Evolutionary conservation across 2,113 vertebrate genomes (phyloP).

Genomic region (Phycodurus eques): DNA sequence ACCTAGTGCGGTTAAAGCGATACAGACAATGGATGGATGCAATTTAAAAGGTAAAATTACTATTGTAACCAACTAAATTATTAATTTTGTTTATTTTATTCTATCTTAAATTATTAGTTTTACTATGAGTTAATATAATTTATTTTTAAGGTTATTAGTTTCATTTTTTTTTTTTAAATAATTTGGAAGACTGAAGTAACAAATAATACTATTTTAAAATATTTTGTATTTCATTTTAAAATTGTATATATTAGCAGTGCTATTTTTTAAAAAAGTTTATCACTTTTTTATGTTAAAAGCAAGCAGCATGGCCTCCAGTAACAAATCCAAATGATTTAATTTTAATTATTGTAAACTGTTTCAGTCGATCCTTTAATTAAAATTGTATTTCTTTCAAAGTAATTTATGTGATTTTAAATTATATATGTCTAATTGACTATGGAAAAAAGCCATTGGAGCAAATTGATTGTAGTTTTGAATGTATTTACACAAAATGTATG

Average conservation of each 20-base stretch:
- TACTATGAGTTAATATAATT: no score
- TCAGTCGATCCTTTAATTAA: background rate
- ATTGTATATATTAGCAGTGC: background rate
- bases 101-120: background rate
- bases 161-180: no score
- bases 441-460: background rate
- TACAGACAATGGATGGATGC: no score
- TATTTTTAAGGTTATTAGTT: no score
- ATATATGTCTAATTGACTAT: no score
- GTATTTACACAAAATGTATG: conserved; percentile 64
- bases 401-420: no score
- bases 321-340: background rate
- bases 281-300: background rate
- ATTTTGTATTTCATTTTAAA: background rate
- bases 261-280: background rate
- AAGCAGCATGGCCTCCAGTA: background rate
- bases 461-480: conserved; percentile 36
- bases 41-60: background rate
- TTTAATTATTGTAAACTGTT: background rate
- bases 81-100: background rate
- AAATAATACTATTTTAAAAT: background rate
- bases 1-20: no score
- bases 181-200: no score
- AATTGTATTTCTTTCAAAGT: no score
- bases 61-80: background rate